Base-by-base conservation (phyloP, 2,888 invertebrate genomes). In the Watsonalla binaria region DNA sequence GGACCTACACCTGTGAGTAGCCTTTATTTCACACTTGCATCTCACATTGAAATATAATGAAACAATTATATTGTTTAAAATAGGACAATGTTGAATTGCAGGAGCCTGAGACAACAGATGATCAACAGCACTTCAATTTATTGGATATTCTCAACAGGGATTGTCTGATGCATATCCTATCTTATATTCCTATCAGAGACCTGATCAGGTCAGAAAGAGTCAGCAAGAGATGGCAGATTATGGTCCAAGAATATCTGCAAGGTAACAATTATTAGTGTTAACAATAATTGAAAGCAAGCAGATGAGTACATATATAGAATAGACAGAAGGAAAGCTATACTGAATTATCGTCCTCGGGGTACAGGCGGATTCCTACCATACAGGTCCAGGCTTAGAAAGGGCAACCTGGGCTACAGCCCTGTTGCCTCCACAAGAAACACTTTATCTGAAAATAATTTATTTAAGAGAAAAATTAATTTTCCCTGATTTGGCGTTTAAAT, bases 181-280 rank as follows among this genome's bases (percentile, higher is more conserved):
- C 78, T 5, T 92, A 86, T 62, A 71, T 93, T 50, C 87, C 92
- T 13, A 82, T 93, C 42, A 76, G 79, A 56, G 92, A 93, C 63
- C 78, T 92, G 56, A 86, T 93, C 33, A 76, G 84, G 57, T 89
- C 92, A n/a, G 93, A 93, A 69, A 78, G 92, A 72, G 93, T 93
- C 55, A 92, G 92, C 62, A 92, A 91, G 74, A 76, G 84, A 46
- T 93, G 93, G 93, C 88, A 86, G 58, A 78, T 61, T 46, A 78
- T 92, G 67, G 80, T 92, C 24, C 85, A 86, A 55, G 88, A 92
- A 60, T 91, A 92, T 65, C 83, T 92, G 69, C 72, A 83, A 56
- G 74, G 88, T 78, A 74, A 24, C 24, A 24, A 24, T 24, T 24
- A 24, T 24, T 24, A 2, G 24, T 24, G 4, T 24, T 2, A 24